A percentile compares a stretch with the other conserved stretches of the same genome.
phyloP scores from a whole-genome alignment of 2,113 vertebrate genomes.

The Machaerirhynchus nigripectus region DNA sequence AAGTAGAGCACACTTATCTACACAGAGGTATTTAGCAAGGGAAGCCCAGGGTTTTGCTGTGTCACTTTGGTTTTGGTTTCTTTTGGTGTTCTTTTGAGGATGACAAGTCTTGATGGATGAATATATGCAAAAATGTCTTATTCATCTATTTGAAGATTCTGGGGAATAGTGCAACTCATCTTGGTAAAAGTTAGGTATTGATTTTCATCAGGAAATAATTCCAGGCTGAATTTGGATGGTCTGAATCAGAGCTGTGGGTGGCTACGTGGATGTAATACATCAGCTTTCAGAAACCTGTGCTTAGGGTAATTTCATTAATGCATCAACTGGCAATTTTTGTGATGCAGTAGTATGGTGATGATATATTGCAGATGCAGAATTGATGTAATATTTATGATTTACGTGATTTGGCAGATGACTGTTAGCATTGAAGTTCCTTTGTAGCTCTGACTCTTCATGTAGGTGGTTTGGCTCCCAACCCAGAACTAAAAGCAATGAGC shows the following conservation, averaged over 20 bases:
- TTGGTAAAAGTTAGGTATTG: background rate
- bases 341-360: background rate
- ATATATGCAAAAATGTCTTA: background rate
- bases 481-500: background rate
- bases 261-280: background rate
- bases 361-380: background rate
- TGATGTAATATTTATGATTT: background rate
- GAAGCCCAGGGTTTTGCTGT: background rate
- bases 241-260: constrained; percentile 13
- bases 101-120: background rate
- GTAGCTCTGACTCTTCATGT: background rate
- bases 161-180: background rate
- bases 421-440: background rate
- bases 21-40: background rate
- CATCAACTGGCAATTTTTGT: background rate
- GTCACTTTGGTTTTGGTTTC: background rate
- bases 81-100: background rate
- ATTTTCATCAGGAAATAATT: background rate
- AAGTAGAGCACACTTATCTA: background rate
- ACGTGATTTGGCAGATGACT: background rate
- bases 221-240: background rate
- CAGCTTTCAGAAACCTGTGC: background rate
- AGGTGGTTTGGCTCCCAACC: background rate
- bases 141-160: background rate
- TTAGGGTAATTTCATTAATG: background rate